phyloP scores from a whole-genome alignment of 2,113 vertebrate genomes.

The Ictalurus furcatus region DNA sequence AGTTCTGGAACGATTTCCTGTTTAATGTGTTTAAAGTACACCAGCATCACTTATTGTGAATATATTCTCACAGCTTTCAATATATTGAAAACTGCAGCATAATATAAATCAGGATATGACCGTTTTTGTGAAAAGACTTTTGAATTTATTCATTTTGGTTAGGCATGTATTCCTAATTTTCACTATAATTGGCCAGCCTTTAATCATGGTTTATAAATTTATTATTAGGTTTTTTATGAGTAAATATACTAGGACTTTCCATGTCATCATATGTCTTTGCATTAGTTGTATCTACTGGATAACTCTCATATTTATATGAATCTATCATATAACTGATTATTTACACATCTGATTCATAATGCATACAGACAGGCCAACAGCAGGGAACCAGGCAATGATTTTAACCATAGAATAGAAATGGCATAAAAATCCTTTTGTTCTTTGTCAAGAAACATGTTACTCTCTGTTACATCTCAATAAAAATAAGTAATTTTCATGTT shows the following conservation, averaged over 20 bases:
- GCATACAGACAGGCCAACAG: not conserved
- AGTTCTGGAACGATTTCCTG: not conserved
- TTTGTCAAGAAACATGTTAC: not conserved
- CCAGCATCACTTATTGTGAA: not conserved
- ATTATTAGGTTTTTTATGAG: not conserved
- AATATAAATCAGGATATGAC: not conserved
- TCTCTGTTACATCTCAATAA: not conserved
- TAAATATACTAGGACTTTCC: not conserved
- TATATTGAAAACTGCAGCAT: not conserved
- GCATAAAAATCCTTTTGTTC: not conserved
- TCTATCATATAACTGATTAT: not conserved
- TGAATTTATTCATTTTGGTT: not conserved
- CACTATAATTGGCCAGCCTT: not conserved
- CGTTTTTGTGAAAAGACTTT: not conserved
- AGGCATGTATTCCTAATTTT: not conserved
- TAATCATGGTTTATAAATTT: not conserved
- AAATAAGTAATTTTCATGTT: not conserved
- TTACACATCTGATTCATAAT: not conserved
- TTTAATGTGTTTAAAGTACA: slow-evolving; percentile 18
- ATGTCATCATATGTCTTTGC: not conserved
- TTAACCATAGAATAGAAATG: not conserved
- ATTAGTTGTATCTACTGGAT: not conserved
- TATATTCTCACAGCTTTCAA: not conserved
- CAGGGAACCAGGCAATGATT: not conserved
- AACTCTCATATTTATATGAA: not conserved